These are phyloP conservation scores for Phlogophora meticulosa DNA, from an alignment of 2,888 invertebrate species.

Conservation along the genomic window DNA sequence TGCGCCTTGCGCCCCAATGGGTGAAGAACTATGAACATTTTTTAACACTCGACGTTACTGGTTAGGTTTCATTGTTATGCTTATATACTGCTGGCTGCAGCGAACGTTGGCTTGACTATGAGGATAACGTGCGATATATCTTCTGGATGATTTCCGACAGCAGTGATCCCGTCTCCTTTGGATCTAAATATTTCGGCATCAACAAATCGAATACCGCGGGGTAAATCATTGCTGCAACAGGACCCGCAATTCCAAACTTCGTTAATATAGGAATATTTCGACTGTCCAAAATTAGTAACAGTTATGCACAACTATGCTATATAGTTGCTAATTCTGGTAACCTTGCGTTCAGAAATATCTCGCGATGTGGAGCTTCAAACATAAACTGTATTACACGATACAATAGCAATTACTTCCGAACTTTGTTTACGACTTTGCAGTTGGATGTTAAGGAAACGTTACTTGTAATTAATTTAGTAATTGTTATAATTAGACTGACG, in stretches of 20 bases:
- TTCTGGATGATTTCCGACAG: background rate
- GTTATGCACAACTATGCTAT: conserved; percentile 37
- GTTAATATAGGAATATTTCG: background rate
- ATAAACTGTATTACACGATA: conserved; percentile 38
- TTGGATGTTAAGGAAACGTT: conserved; percentile 22
- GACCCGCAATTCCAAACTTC: background rate
- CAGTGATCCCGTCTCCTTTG: too few relatives aligned
- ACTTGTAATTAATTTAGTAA: conserved; percentile 22
- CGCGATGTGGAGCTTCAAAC: conserved; percentile 33
- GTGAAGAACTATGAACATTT: too few relatives aligned
- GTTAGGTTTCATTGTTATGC: background rate
- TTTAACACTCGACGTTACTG: background rate
- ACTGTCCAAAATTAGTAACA: conserved; percentile 34
- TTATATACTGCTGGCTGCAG: background rate
- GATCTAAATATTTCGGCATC: background rate
- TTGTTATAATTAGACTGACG: background rate
- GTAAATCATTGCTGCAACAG: background rate
- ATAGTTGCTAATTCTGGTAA: conserved; percentile 36
- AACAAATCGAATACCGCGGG: background rate
- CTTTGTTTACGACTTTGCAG: conserved; percentile 40
- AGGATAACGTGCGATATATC: background rate
- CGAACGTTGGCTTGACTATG: background rate
- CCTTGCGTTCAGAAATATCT: conserved; percentile 58
- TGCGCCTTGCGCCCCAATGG: background rate
- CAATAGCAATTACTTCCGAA: conserved; percentile 43